These are phyloP conservation scores for Percopsis transmontana DNA, from an alignment of 2,113 vertebrate genomes.

Conservation along the genomic window DNA sequence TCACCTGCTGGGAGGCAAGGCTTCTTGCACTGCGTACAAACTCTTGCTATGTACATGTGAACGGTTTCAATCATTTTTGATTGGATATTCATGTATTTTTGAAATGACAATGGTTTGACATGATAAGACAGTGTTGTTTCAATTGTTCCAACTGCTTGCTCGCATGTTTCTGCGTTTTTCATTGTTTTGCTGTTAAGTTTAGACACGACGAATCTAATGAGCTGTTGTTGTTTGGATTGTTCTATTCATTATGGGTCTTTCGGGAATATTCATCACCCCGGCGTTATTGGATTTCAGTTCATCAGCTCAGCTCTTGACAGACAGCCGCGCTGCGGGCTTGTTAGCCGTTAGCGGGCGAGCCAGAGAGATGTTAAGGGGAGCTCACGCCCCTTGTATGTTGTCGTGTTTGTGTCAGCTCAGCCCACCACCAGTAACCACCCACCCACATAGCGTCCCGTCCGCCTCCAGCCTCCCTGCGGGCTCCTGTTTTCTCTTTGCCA, in stretches of 20 bases:
- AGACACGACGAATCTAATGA: constrained; percentile 42
- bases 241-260: constrained; percentile 54
- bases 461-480: constrained; percentile 50
- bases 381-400: constrained; percentile 68
- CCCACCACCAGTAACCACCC: constrained; percentile 53
- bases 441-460: constrained; percentile 50
- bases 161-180: constrained; percentile 1
- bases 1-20: no score
- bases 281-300: constrained; percentile 60
- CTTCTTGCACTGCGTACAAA: no score
- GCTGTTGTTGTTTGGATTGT: constrained; percentile 46
- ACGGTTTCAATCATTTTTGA: no score
- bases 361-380: constrained; percentile 52
- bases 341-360: constrained; percentile 61
- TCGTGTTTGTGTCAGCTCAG: constrained; percentile 69
- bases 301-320: constrained; percentile 55
- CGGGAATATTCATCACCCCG: constrained; percentile 59
- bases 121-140: neutral
- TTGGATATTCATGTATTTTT: neutral
- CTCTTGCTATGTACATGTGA: no score
- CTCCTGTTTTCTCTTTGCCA: constrained; percentile 79
- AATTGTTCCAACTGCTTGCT: constrained; percentile 9
- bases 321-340: constrained; percentile 39
- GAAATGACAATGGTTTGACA: neutral
- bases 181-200: constrained; percentile 8